Conservation (phyloP, 2,113 vertebrate species). For the Sminthopsis crassicaudata region DNA sequence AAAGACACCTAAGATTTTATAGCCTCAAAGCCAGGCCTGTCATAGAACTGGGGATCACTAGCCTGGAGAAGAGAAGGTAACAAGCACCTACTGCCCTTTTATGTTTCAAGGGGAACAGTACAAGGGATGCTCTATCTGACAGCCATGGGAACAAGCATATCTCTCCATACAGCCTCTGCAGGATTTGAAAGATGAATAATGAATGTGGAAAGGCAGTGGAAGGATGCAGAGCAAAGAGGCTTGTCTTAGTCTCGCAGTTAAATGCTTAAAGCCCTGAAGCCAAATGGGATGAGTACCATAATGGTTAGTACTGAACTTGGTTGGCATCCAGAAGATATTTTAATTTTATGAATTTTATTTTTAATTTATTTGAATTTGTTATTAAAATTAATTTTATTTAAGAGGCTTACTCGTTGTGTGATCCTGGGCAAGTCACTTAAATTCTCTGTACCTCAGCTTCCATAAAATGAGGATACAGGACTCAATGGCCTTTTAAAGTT, state of each 20-base stretch:
- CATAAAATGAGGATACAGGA: neutral
- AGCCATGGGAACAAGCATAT: neutral
- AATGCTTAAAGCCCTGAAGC: neutral
- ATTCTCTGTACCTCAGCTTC: neutral
- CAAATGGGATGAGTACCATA: neutral
- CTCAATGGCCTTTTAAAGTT: neutral
- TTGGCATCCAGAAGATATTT: neutral
- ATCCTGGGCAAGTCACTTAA: neutral
- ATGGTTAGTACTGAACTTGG: neutral
- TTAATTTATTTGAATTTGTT: too few species aligned
- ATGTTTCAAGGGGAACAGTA: neutral
- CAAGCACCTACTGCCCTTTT: neutral
- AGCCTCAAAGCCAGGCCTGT: neutral
- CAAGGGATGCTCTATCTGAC: neutral
- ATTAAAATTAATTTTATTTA: neutral
- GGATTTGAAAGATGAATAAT: neutral
- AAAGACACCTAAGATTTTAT: neutral
- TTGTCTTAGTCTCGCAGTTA: neutral
- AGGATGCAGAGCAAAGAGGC: neutral
- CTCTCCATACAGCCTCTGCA: neutral
- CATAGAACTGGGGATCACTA: neutral
- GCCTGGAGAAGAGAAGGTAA: neutral
- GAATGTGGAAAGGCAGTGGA: neutral
- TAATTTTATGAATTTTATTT: too few species aligned
- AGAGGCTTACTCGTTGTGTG: neutral